Base-by-base conservation (phyloP, 92 coral and sea anemone genomes). In the Palythoa heliodiscus region DNA sequence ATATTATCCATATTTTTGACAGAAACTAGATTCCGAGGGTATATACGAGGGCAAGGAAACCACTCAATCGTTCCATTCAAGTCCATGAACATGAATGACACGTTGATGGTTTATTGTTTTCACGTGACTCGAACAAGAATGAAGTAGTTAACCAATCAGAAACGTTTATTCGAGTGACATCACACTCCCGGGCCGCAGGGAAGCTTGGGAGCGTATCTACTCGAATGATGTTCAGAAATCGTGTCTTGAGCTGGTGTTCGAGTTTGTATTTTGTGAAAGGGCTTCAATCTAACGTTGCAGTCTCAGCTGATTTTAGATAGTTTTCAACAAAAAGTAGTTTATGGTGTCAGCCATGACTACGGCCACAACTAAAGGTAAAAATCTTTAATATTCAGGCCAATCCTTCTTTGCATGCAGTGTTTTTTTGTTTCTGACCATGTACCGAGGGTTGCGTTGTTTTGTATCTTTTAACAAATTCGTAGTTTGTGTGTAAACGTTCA, bases 351-450 rank as follows among this genome's bases (percentile, higher is more conserved):
- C 77, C 84, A 94, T 94, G 98, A 91, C 98, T 84, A 83, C 95
- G 84, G 91, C 92, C 89, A 91, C 91, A 70, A 71, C 92, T 60
- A 94, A 94, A 88, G 98, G 98, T 94, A 94, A 92, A 83, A 83
- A 84, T 10, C 37, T 84, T 55, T 48, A n/a, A 61, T 67, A 75
- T 79, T 63, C 69, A 35, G 40, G 0, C 23, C 77, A 68, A 73
- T 87, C 89, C 90, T 68, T 87, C 71, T 25, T 88, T 73, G 95
- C 95, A 84, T 94, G 98, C 98, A 94, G 95, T 90, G 90, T n/a
- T 73, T n/a, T 73, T 88, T 86, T 93, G 52, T 68, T 57, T 88
- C 11, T 79, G 77, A 58, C 85, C 73, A 60, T 70, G 52, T 89
- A 58, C 67, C 24, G 78, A 73, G 77, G 66, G 57, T 29, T 67